Percentiles rank a stretch among this genome's conserved stretches.
Conservation (phyloP, 1,140 invertebrate species). For the Brachionus sp. region DNA sequence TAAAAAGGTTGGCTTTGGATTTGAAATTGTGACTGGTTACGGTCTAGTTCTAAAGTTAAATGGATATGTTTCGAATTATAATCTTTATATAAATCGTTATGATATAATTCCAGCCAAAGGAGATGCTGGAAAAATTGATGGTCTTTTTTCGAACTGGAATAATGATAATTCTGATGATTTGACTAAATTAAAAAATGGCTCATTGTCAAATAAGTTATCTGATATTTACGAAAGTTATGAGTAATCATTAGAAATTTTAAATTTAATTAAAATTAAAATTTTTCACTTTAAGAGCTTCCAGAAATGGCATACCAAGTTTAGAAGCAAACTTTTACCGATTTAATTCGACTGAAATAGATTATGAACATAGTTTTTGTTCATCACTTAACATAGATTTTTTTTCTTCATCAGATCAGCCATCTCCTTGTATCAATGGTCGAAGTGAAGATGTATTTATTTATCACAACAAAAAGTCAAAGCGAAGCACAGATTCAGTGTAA, state of each 20-base stretch:
- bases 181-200: neutral
- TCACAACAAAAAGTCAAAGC: neutral
- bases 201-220: neutral
- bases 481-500: neutral
- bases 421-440: neutral
- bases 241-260: neutral
- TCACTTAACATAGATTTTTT: neutral
- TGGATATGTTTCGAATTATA: neutral
- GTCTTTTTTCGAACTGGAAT: neutral
- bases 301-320: neutral
- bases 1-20: neutral
- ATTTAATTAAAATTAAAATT: neutral
- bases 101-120: constrained; percentile 9
- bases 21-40: neutral
- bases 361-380: neutral
- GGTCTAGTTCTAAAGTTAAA: neutral
- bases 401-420: neutral
- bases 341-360: neutral
- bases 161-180: neutral
- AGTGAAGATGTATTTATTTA: neutral
- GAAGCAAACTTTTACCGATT: neutral
- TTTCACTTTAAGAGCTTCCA: neutral
- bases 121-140: neutral
- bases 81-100: neutral
- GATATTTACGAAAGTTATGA: neutral